Base-by-base conservation (phyloP, 2,113 vertebrate genomes). In the Erythrolamprus reginae region DNA sequence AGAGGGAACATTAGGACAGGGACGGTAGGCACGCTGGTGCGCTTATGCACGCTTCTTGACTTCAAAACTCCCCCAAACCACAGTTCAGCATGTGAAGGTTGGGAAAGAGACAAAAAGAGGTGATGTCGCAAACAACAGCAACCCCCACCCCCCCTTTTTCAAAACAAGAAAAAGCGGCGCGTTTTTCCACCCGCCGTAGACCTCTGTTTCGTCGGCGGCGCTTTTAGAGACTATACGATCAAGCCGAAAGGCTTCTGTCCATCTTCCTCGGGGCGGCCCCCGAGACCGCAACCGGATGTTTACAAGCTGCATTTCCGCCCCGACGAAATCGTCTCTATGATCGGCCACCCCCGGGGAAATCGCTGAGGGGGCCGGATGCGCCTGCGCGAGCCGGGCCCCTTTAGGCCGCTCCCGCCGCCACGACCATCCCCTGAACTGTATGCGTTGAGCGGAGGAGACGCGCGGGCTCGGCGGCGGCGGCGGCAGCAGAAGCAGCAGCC, bases 301-400 rank as follows among this genome's bases (percentile, higher is more conserved):
- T 88, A 93, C 12, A 17, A n/a, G 88, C 58, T 24, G 10, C 52
- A 61, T 77, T 91, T 91, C 90, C 90, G 86, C 86, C 10, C 51
- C 50, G 48, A 17, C 8, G 1, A 10, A 84, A 5, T 33, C 6
- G 89, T 86, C 92, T 88, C 92, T 85, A 92, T 92, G 92, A 5
- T 2, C 21, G 56, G 90, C 84, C 89, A 89, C 87, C n/a, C 45
- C 38, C 42, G 15, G 23, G 83, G n/a, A n/a, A n/a, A 38, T 28
- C 2, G 4, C 33, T 77, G 89, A 82, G 86, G 89, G 90, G 89
- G 12, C 15, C 48, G 84, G 28, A 56, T 82, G 95, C 94, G 95
- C 95, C 47, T 95, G 95, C 95, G 95, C 85, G 91, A 93, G 92
- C 83, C 92, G 90, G 92, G 90, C 84, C 87, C 88, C 91, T 83